Evolutionary conservation across 2,113 vertebrate species (phyloP), one percentile per base, ranked within the genome.

Genomic region (Theropithecus gelada): DNA sequence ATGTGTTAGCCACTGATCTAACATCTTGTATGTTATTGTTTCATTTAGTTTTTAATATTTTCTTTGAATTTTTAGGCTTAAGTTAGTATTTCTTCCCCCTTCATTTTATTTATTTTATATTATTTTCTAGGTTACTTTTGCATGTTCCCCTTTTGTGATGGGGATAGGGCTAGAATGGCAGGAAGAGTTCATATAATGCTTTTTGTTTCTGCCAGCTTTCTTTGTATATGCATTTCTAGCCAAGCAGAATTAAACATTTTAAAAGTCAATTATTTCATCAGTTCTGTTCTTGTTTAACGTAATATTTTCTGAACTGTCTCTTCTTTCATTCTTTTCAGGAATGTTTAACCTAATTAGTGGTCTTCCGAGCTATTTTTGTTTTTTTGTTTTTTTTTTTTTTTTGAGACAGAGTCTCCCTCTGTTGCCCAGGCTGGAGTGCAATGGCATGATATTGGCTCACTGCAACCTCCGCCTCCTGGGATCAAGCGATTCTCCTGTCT

Each of bases 11-110:
- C 64, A 81, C 52, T 89, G 25, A 72, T 82, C 43, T 27, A 64
- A 68, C 25, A 66, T 93, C 59, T 78, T 86, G 6, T n/a, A 57
- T 73, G 30, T 89, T 43, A 52, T 86, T 22, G 70, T 85, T 92
- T 90, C 27, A 93, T 95, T 96, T 79, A 81, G 23, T 66, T 95
- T 89, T 91, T 94, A 23, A 52, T 91, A 88, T 90, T 88, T 92
- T 88, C 38, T 85, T 88, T 91, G 35, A 94, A 81, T 93, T n/a
- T 0, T 88, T 95, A 88, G 30, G 18, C 20, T 91, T 93, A 87
- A 52, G 22, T 88, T 97, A 84, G 10, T 61, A 68, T 92, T 94
- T 95, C 35, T 70, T n/a, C 35, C 35, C 68, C 68, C 27, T 17
- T 70, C 38, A 35, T n/a, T 68, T 64, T 30, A 30, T 64, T 30